Base-by-base conservation (phyloP, 1,140 invertebrate species). In the Bombus breviceps region DNA sequence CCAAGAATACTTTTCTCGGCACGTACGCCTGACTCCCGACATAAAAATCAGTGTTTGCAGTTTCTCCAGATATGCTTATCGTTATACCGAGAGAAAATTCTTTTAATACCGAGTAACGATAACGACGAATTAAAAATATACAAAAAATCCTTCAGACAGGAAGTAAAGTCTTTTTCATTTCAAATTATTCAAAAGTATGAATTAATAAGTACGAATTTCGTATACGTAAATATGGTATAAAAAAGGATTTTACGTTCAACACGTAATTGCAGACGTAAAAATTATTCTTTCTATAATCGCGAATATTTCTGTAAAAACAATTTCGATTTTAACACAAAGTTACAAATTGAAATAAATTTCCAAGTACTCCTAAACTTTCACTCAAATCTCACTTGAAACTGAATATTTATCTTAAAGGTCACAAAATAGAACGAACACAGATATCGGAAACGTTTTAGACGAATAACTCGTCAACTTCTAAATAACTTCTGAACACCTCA, bases 401-500 rank as follows among this genome's bases (percentile, higher is more conserved):
- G 22, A 12, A 41, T 47, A 34, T 12, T 3, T 68, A 41, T 41
- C 22, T 22, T 34, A 15, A n/a, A 62, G 47, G 18, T 72, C 66
- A 62, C n/a, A 22, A 47, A 8, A n/a, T 32, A 80, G 66, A 72
- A 15, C 32, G n/a, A 53, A 85, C 10, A 64, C 57, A 47, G 18
- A 85, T 80, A 39, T 80, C 9, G n/a, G 18, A n/a, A 85, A 80
- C 47, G 18, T 57, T 78, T 72, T 43, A 2, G 28, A 59, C 9
- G 28, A 53, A 57, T 34, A 82, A 78, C 66, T 47, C 34, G 41
- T n/a, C 41, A 12, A 32, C 64, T 72, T 85, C 53, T 37, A 41
- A 80, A 71, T 39, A 72, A 80, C 57, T 80, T 85, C 78, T 80
- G 78, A 69, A 80, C 43, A 80, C 78, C 64, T 72, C 32, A 18